Evolutionary conservation across 2,888 invertebrate species (phyloP).

Genomic region (Operophtera brumata): DNA sequence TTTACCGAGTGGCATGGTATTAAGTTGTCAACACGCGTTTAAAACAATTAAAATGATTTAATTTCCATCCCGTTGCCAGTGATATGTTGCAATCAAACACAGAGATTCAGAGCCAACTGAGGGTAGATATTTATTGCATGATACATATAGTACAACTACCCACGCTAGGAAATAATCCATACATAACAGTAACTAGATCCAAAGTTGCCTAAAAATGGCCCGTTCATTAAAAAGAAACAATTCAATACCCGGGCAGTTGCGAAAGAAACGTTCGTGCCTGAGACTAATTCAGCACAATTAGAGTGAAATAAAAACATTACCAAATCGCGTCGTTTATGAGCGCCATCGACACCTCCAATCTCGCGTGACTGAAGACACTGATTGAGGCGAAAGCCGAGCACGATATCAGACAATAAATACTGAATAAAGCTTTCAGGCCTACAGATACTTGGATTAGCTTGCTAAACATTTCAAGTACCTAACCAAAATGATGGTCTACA

Average conservation of each 20-base stretch:
- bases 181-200: background rate
- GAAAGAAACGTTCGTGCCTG: slow-evolving; percentile 44
- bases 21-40: no score
- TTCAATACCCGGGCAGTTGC: slow-evolving; percentile 9
- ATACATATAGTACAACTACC: no score
- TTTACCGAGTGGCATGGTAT: no score
- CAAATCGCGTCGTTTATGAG: slow-evolving; percentile 40
- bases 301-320: slow-evolving; percentile 57
- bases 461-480: no score
- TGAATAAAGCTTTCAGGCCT: slow-evolving; percentile 6
- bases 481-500: no score
- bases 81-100: no score
- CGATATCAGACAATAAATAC: slow-evolving; percentile 17
- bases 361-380: slow-evolving; percentile 49
- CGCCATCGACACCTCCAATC: slow-evolving; percentile 38
- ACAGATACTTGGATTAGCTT: no score
- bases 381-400: slow-evolving; percentile 19
- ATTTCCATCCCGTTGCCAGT: no score
- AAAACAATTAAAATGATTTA: no score
- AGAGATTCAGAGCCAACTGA: no score
- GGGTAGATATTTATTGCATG: no score
- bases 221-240: slow-evolving; percentile 14
- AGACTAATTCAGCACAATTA: slow-evolving; percentile 54
- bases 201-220: slow-evolving; percentile 9
- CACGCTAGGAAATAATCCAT: no score